Percentiles rank a stretch among this genome's conserved stretches.
Evolutionary conservation across 2,113 vertebrate species (phyloP).

Genomic region (Guaruba guarouba): DNA sequence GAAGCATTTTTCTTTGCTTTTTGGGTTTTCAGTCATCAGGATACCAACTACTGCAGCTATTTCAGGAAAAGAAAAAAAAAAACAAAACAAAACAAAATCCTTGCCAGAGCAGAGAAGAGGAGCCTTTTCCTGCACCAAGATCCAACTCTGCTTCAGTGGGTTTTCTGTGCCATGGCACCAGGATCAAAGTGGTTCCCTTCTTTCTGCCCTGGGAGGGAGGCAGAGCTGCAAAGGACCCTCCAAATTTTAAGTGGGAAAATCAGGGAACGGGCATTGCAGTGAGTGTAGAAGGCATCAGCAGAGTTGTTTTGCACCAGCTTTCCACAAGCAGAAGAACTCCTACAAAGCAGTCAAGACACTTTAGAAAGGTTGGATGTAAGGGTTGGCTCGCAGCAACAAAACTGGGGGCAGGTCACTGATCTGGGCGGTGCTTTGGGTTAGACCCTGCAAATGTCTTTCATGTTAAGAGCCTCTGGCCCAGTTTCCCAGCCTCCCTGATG

Average conservation of each 20-base stretch:
- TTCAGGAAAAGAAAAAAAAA: background rate
- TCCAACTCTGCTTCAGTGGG: rapidly evolving
- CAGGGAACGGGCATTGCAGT: rapidly evolving
- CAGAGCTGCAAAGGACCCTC: background rate
- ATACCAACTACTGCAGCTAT: background rate
- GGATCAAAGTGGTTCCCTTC: background rate
- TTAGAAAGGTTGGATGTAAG: background rate
- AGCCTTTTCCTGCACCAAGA: background rate
- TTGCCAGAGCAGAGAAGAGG: background rate
- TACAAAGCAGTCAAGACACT: background rate
- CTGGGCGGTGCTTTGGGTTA: background rate
- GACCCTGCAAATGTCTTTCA: background rate
- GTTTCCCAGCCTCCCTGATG: background rate
- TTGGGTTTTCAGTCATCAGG: background rate
- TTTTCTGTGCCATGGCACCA: background rate
- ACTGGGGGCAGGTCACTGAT: background rate
- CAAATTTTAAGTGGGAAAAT: background rate
- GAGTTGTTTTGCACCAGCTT: background rate
- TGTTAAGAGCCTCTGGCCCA: background rate
- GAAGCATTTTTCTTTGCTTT: background rate
- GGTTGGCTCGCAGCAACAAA: background rate
- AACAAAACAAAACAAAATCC: background rate
- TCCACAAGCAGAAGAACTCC: background rate
- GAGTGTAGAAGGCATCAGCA: background rate
- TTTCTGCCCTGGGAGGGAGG: background rate